Evolutionary conservation across 2,113 vertebrate species (phyloP).

Genomic region (Pavo muticus): DNA sequence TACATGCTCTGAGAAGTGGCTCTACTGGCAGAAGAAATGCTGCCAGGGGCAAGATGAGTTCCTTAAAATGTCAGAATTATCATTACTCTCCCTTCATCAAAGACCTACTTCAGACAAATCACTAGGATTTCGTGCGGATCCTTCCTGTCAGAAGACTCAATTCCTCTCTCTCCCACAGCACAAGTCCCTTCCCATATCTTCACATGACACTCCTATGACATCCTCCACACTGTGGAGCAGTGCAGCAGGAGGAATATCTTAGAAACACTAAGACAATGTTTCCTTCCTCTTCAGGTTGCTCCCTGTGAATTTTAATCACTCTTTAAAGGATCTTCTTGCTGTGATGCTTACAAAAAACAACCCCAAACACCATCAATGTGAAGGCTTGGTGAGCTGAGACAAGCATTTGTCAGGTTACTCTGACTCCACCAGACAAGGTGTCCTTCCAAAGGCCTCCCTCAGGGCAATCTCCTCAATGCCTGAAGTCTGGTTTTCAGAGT

Average conservation of each 20-base stretch:
- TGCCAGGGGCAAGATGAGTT: not conserved
- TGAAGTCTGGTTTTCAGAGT: not conserved
- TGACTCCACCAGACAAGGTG: not conserved
- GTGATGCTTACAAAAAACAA: not conserved
- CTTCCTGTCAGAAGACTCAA: not conserved
- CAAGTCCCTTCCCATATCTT: not conserved
- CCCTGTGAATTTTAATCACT: not conserved
- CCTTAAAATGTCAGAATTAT: constrained; percentile 27
- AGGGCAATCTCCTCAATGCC: not conserved
- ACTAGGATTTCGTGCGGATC: not conserved
- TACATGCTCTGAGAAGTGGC: not conserved
- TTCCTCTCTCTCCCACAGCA: not conserved
- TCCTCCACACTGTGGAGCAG: not conserved
- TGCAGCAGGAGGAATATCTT: rapidly evolving
- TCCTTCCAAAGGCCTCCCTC: not conserved
- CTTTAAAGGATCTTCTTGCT: not conserved
- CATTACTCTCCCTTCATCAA: constrained; percentile 9
- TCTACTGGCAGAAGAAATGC: not conserved
- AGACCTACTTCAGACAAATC: not conserved
- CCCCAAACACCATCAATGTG: not conserved
- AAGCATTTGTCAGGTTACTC: rapidly evolving
- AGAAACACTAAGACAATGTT: not conserved
- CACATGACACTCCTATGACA: not conserved
- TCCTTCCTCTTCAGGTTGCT: not conserved
- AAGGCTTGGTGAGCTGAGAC: not conserved